Evolutionary conservation across 2,113 vertebrate genomes (phyloP), one percentile per base, ranked within the genome.

Genomic region (Phaetusa simplex): DNA sequence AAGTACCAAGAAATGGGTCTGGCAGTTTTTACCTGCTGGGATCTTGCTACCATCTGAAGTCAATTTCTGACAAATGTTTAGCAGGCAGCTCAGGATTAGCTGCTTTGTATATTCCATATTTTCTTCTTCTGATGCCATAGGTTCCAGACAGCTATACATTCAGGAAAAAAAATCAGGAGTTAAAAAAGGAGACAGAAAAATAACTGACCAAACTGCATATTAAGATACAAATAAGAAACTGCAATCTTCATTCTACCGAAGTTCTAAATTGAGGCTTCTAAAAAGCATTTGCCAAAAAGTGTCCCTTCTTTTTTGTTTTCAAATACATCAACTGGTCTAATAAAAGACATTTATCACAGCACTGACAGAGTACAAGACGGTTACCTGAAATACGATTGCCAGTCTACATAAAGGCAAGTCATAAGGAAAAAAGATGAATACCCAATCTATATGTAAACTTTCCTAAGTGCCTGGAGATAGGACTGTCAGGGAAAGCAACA

Each of bases 51-150:
- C 98, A 4, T 98, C 98, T 4, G 98, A 97, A 16, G 98, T 98
- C 34, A 99, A 87, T 56, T 98, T 99, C 82, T 98, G 98, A 97
- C 99, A 99, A 96, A 99, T 95, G 86, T 97, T 99, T 72, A 99
- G 98, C 88, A 99, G 97, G 66, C 99, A 99, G 97, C 98, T 98
- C 83, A 99, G 99, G 96, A 99, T 98, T 77, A 99, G 98, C 94
- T 99, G 99, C 61, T 99, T 99, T 87, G 98, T 99, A 96, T 99
- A 99, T 96, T 99, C 99, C 93, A 99, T 96, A 96, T 98, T 99
- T 72, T 97, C 97, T 61, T 98, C 97, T 30, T 99, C 98, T 0
- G 45, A 92, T 9, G 97, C 59, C 24, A n/a, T 43, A 12, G 97
- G 95, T 88, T 99, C 99, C 93, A 99, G 96, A 92, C 98, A 99